These are phyloP conservation scores for Pangasianodon hypophthalmus DNA, from an alignment of 2,113 vertebrate genomes.

Conservation along the genomic window DNA sequence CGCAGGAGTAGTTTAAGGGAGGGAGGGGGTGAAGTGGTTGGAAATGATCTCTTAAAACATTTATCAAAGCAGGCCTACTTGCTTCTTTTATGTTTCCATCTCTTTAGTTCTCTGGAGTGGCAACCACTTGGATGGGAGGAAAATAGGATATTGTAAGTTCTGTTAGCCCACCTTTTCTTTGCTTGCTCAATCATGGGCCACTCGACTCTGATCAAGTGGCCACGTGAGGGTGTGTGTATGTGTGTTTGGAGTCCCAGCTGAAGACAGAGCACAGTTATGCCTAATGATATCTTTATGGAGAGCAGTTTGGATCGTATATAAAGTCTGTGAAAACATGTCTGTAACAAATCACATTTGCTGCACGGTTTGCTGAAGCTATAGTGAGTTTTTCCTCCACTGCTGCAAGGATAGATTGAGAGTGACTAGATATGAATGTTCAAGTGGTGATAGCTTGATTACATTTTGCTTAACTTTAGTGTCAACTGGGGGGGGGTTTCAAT, in stretches of 20 bases:
- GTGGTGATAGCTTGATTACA: constrained; percentile 42
- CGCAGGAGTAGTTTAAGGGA: constrained; percentile 69
- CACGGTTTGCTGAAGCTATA: constrained; percentile 43
- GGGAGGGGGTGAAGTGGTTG: constrained; percentile 62
- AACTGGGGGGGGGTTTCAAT: not conserved
- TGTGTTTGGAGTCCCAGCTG: constrained; percentile 40
- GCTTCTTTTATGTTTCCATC: constrained; percentile 76
- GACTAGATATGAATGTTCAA: constrained; percentile 23
- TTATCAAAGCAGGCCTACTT: constrained; percentile 73
- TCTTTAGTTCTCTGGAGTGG: constrained; percentile 80
- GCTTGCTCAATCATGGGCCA: constrained; percentile 65
- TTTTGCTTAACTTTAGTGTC: constrained; percentile 27
- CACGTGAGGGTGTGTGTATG: constrained; percentile 48
- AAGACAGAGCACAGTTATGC: constrained; percentile 49
- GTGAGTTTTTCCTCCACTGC: constrained; percentile 28
- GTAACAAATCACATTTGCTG: constrained; percentile 62
- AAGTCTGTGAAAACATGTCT: constrained; percentile 56
- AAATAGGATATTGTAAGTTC: constrained; percentile 80
- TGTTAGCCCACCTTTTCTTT: constrained; percentile 68
- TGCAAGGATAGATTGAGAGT: constrained; percentile 30
- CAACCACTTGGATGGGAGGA: constrained; percentile 78
- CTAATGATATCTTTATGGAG: constrained; percentile 47
- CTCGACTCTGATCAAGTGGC: constrained; percentile 59
- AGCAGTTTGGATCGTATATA: constrained; percentile 44
- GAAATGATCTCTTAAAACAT: constrained; percentile 74